These are phyloP conservation scores for Antechinus stuartii DNA, from an alignment of 2,113 vertebrate species.

Conservation along the genomic window DNA sequence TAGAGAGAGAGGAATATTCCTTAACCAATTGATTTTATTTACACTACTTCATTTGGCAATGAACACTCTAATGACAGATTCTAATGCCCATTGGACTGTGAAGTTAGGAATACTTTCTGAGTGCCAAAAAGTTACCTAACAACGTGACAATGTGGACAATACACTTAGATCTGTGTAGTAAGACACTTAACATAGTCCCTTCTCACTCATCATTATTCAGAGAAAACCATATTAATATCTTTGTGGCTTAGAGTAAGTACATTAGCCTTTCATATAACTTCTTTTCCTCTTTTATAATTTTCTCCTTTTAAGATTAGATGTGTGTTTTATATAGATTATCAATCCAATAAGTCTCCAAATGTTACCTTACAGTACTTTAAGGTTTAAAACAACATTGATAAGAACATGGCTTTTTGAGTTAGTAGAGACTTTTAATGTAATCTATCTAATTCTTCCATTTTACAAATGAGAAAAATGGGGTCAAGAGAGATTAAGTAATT, in stretches of 20 bases:
- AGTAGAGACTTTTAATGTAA: not conserved
- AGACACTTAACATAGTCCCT: not conserved
- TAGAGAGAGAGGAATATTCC: not conserved
- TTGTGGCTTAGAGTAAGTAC: not conserved
- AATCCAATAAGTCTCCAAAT: not conserved
- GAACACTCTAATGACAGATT: not conserved
- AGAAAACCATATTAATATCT: not conserved
- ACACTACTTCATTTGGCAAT: not conserved
- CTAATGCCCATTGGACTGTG: not conserved
- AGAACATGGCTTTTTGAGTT: not conserved
- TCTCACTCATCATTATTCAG: not conserved
- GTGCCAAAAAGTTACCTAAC: not conserved
- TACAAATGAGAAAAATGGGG: not conserved
- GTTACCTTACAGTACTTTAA: not conserved
- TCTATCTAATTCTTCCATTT: not conserved
- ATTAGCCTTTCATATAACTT: not conserved
- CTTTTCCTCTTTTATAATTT: not conserved
- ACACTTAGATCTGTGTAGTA: not conserved
- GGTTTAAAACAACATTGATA: not conserved
- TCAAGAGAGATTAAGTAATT: not conserved
- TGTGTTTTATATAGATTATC: not conserved
- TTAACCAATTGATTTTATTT: not conserved
- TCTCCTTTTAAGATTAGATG: not conserved
- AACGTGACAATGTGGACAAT: not conserved
- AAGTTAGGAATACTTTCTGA: not conserved